phyloP scores from a whole-genome alignment of 64 coral and sea anemone genomes.

The Stichodactyla mertensii region DNA sequence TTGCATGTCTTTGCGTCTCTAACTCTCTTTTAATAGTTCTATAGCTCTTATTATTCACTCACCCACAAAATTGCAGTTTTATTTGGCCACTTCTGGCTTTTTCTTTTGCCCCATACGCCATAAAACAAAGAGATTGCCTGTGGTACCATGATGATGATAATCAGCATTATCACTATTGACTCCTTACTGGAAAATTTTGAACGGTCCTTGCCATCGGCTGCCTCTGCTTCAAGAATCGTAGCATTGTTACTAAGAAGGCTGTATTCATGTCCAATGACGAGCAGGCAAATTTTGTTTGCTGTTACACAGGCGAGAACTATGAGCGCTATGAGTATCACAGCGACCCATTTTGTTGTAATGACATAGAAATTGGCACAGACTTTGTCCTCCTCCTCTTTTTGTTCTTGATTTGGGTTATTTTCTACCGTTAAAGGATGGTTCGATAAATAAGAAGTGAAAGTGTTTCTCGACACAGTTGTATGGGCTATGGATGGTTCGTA shows the following conservation, averaged over 20 bases:
- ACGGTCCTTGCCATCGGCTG: not conserved
- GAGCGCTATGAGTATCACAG: not conserved
- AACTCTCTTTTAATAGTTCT: not conserved
- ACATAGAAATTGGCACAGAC: not conserved
- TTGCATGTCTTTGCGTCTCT: too few relatives aligned
- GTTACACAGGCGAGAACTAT: slow-evolving; percentile 19
- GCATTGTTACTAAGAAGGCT: not conserved
- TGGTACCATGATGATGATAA: slow-evolving; percentile 67
- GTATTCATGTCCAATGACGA: slow-evolving; percentile 39
- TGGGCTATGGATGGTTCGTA: not conserved
- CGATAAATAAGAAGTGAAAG: not conserved
- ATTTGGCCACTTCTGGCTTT: slow-evolving; percentile 66
- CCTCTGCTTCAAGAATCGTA: not conserved
- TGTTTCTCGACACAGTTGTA: not conserved
- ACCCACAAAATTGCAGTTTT: slow-evolving; percentile 53
- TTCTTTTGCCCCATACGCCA: slow-evolving; percentile 55
- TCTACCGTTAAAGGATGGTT: not conserved
- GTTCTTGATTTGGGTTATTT: not conserved
- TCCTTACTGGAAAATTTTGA: slow-evolving; percentile 37
- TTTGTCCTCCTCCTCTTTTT: not conserved
- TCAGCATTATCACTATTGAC: slow-evolving; percentile 61
- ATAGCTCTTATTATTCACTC: slow-evolving; percentile 6
- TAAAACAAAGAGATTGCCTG: slow-evolving; percentile 52
- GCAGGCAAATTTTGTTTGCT: slow-evolving; percentile 35
- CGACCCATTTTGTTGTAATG: slow-evolving; percentile 13